These are phyloP conservation scores for Columba guinea DNA, from an alignment of 2,797 vertebrate species.

Conservation along the genomic window DNA sequence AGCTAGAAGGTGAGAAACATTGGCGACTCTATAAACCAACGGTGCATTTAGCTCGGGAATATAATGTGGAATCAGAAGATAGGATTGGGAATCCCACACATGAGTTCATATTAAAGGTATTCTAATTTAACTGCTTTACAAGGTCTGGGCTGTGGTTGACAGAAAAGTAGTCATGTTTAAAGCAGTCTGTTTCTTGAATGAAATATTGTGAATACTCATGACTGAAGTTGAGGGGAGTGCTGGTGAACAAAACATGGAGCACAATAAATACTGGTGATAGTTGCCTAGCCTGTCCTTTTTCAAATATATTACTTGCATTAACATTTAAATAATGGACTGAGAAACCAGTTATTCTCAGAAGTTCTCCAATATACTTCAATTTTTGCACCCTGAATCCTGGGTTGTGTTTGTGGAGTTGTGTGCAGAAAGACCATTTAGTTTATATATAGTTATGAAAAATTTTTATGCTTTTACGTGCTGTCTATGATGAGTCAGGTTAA, in stretches of 20 bases:
- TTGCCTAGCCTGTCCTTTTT: neutral
- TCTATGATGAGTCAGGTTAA: neutral
- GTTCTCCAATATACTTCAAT: neutral
- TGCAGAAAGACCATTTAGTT: neutral
- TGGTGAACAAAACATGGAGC: neutral
- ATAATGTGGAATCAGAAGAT: constrained; percentile 82
- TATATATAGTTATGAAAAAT: neutral
- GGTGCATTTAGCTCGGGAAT: constrained; percentile 85
- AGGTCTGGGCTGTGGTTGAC: neutral
- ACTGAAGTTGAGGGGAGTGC: neutral
- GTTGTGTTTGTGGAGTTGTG: neutral
- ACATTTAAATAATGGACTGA: neutral
- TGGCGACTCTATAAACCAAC: constrained; percentile 89
- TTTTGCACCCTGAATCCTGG: neutral
- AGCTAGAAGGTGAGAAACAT: constrained; percentile 91
- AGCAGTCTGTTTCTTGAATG: neutral
- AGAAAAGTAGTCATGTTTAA: neutral
- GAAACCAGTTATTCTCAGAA: neutral
- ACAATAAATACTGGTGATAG: neutral
- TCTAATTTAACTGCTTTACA: neutral
- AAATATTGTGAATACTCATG: neutral
- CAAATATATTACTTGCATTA: neutral
- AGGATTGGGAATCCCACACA: constrained; percentile 85
- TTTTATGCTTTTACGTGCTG: neutral
- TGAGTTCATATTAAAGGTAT: constrained; percentile 87